These are phyloP conservation scores for Tenthredo scrophulariae DNA, from an alignment of 2,888 invertebrate genomes.

Conservation along the genomic window DNA sequence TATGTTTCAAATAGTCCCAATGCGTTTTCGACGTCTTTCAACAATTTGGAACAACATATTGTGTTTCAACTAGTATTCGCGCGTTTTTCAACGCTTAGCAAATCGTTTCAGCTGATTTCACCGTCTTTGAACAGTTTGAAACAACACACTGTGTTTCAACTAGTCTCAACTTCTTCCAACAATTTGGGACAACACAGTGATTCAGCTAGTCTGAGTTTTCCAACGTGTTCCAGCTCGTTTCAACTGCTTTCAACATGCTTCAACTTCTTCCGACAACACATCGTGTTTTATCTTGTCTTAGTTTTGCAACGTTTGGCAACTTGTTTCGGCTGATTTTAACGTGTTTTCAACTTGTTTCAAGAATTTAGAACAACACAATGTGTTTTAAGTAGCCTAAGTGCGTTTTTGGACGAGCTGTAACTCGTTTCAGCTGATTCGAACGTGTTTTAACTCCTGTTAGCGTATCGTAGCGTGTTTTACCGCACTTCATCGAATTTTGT, in stretches of 20 bases:
- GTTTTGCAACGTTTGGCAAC: not conserved
- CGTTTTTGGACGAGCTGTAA: not conserved
- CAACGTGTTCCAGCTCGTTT: not conserved
- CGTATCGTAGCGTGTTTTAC: not conserved
- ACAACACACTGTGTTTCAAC: not conserved
- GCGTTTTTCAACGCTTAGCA: not conserved
- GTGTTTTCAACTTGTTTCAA: not conserved
- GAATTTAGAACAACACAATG: not conserved
- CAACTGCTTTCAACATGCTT: not conserved
- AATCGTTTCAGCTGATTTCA: not conserved
- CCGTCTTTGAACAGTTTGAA: not conserved
- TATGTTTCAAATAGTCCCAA: not conserved
- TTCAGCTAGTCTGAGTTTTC: not conserved
- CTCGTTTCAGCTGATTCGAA: not conserved
- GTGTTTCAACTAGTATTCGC: not conserved
- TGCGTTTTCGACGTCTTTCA: not conserved
- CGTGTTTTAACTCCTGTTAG: not conserved
- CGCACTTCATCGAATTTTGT: not conserved
- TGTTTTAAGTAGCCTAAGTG: not conserved
- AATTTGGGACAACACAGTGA: too few species aligned
- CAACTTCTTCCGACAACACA: too few species aligned
- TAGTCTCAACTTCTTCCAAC: not conserved
- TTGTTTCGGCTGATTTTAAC: not conserved
- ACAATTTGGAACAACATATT: too few species aligned
- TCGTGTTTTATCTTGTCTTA: not conserved